Evolutionary conservation across 1,140 invertebrate species (phyloP), one percentile per base, ranked within the genome.

Genomic region (Sarcophaga bullata): DNA sequence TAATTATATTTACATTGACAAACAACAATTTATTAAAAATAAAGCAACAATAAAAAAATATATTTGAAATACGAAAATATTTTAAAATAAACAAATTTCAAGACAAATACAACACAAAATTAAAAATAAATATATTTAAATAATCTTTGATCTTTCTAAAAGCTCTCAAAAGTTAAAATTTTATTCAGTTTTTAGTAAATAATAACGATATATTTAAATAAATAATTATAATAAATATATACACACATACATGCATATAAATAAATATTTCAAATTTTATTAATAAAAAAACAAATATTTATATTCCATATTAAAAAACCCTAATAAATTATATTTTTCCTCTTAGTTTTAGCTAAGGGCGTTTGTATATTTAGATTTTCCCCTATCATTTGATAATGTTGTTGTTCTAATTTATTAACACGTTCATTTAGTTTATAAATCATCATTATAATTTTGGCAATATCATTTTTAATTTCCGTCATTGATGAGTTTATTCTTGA

Each of bases 201-300:
- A 4, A 37, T 37, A 37, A 37, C 25, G 25, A 37, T 37, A 37
- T 62, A 15, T 62, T 62, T 25, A 68, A 68, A 9, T 9, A 7
- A 68, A 68, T 19, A 68, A 62, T 62, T 62, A 62, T 62, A 15
- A 68, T 13, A 58, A 58, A 58, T 5, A 58, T 58, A 15, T 4
- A 58, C 15, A 58, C 4, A 37, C 25, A 37, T 4, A 37, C 25
- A 37, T 37, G 4, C 25, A 37, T 37, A 4, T 4, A 37, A 37
- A 37, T 68, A 68, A 68, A 68, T 68, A 19, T 68, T 68, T 68
- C 62, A 68, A 68, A 25, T 68, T 68, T 19, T 19, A 68, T 68
- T 19, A 68, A 68, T 68, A 68, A 19, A 10, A 68, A n/a, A 58
- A 58, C 15, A 58, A 58, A 58, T 58, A 58, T 58, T 58, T 58